Base-by-base conservation (phyloP, 2,113 vertebrate species). In the Pseudopipra pipra region DNA sequence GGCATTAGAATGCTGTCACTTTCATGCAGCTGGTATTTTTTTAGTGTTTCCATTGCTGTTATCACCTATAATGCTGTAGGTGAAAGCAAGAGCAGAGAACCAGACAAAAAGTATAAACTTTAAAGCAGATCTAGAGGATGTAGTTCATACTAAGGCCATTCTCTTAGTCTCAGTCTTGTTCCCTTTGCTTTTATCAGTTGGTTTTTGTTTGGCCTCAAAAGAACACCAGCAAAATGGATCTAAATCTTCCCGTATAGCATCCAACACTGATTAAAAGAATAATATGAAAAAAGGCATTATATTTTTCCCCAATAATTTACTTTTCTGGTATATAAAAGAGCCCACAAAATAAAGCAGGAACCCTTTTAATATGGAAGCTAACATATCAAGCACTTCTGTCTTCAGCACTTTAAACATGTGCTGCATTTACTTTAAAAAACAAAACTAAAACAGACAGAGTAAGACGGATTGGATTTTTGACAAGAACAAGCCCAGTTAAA, bases 361-460 rank as follows among this genome's bases (percentile, higher is more conserved):
- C 2, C 3, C 12, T 87, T 80, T 37, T 6, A 70, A 31, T 28
- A 31, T 0, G 0, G 9, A 59, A 28, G 18, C 11, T 46, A 47
- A 58, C 25, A 37, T 2, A 33, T 31, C 13, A n/a, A 6, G 7
- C 9, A 14, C 5, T 52, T 86, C 17, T 59, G 23, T 79, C 12
- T 24, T 81, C 37, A 39, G 6, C 39, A 35, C 12, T 68, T 88
- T 23, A 39, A 6, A 24, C 11, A 5, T 8, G 0, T 83, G 28
- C 28, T 6, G 7, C 8, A 27, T 63, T 82, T 85, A 24, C 61
- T 90, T 73, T 37, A 66, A 92, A 72, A 68, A 46, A 8, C 12
- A 61, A 49, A 79, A 21, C 5, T 56, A 76, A 65, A 76, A 10
- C 11, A 56, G 22, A 76, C 71, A 8, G 11, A 68, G 5, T 54